Percentiles rank a stretch among this genome's conserved stretches.
Conservation (phyloP, 2,113 vertebrate species). For the Rutilus rutilus region DNA sequence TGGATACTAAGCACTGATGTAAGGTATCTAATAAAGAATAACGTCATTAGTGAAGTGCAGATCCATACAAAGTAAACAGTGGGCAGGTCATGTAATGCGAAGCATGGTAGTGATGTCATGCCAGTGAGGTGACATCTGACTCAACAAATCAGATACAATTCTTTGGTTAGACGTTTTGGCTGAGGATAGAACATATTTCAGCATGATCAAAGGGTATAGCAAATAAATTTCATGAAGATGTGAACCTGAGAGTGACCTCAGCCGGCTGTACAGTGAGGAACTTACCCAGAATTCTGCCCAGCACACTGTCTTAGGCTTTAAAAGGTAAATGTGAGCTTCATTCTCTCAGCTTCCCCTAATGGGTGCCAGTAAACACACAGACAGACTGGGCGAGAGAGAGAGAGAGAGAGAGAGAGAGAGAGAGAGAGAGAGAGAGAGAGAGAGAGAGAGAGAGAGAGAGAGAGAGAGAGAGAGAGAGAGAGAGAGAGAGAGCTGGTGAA, state of each 20-base stretch:
- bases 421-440: too few species aligned
- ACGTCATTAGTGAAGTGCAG: background rate
- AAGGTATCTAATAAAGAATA: background rate
- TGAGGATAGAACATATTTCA: background rate
- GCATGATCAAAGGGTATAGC: slow-evolving; percentile 10
- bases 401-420: too few species aligned
- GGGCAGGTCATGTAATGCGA: background rate
- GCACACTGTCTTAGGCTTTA: slow-evolving; percentile 57
- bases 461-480: too few species aligned
- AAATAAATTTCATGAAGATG: background rate
- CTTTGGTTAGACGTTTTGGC: background rate
- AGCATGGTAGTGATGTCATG: slow-evolving; percentile 1
- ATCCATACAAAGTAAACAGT: slow-evolving; percentile 30
- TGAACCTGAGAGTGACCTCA: slow-evolving; percentile 13
- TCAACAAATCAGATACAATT: slow-evolving; percentile 10
- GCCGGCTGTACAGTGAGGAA: background rate
- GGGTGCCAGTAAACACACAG: slow-evolving; percentile 53
- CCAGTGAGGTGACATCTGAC: background rate
- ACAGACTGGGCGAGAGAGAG: background rate
- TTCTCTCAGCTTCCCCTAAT: slow-evolving; percentile 20
- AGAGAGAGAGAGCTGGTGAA: background rate
- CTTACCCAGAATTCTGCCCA: slow-evolving; percentile 8
- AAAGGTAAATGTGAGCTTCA: slow-evolving; percentile 57
- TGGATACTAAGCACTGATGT: slow-evolving; percentile 12
- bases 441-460: background rate